Evolutionary conservation across 1,140 invertebrate genomes (phyloP), one percentile per base, ranked within the genome.

Genomic region (Orchesella cincta): DNA sequence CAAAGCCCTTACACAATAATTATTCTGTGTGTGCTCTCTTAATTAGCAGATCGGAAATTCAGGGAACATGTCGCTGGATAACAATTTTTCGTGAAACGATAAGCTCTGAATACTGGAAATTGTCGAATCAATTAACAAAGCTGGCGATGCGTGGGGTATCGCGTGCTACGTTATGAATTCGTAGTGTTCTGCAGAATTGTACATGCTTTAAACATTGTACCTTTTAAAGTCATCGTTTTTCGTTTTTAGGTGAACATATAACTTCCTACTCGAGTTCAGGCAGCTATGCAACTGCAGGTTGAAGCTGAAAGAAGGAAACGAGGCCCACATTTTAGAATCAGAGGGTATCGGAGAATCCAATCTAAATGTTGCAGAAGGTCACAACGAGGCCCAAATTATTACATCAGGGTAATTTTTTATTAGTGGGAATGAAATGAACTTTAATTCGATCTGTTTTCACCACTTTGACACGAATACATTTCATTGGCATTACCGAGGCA

Each of bases 231-330:
- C 23, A 57, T n/a, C 23, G 23, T 14, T 18, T 57, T 57, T 57
- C 14, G 72, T 51, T 2, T 20, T 62, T 75, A 95, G 93, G 93
- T 87, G 95, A n/a, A 98, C 85, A 97, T 98, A 82, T 94, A 92
- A 85, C 86, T 99, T 81, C 98, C 98, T 12, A 85, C 87, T 1
- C 90, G 95, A 85, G 94, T 99, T 2, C 95, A 98, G 84, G 97
- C 98, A 88, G 98, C 98, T 3, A 99, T 99, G 98, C 98, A 99
- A 87, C 98, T 98, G 96, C 98, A 99, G 88, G 96, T 99, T 0
- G 97, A 99, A 88, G 97, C 97, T 0, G 98, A 99, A 86, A 87
- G 98, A 72, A 93, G 93, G 84, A 99, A 99, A 86, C 88, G 98
- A 83, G 98, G n/a, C 98, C 0, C 92, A 94, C 18, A 95, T 99